Base-by-base conservation (phyloP, 2,888 invertebrate genomes). In the Trissoscelio sp. region DNA sequence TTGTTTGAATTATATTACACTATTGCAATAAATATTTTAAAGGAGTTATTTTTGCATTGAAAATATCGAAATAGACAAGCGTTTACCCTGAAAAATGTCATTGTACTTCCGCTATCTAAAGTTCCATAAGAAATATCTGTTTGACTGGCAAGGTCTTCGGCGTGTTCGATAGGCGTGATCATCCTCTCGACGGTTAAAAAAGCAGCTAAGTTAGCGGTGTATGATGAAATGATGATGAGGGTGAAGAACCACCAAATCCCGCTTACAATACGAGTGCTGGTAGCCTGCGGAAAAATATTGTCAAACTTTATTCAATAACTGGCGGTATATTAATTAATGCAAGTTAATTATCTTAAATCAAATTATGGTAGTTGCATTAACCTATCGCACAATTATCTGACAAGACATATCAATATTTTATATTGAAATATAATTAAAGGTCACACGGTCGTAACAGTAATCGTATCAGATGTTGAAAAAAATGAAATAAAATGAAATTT, bases 191-290 rank as follows among this genome's bases (percentile, higher is more conserved):
- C 79, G 1, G 79, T 79, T 20, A 97, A 92, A 91, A 97, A 98
- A 18, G 97, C 97, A 0, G 97, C 97, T 86, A 98, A 92, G 91
- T 98, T 97, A 9, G 97, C 97, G 0, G 97, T 97, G 91, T 97
- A 97, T 1, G 97, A 97, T 0, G 97, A 96, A 84, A 97, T 96
- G 85, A 97, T 96, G 86, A 97, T 97, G 24, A 97, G 92, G 0
- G 97, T 97, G 42, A 78, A 78, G 18, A 78, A 78, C 78, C 78
- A 97, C 97, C 97, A 98, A 86, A 95, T 95, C 4, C 95, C 96
- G 53, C 96, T 96, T 0, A 97, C 96, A 74, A 97, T 95, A 66
- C 97, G 93, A 0, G 97, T 97, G 46, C 94, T 94, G 3, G 94
- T 93, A 0, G 94, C 94, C 94, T 94, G 87, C 42, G 80, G 77